phyloP scores from a whole-genome alignment of 2,113 vertebrate genomes.

The human region GRCh38 chr20:43202501-43203000 shows the following conservation, averaged over 20 bases:
- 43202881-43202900: not conserved
- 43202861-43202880: not conserved
- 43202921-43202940: not conserved
- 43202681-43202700: not conserved
- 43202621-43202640: not conserved
- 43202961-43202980: not conserved
- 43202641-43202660: not conserved
- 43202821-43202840: not conserved
- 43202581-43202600: not conserved
- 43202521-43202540: not conserved
- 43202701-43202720: not conserved
- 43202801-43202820: not conserved
- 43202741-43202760: not conserved
- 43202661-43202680: not conserved
- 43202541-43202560: not conserved
- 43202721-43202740: not conserved
- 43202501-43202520: not conserved
- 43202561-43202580: slow-evolving; percentile 12
- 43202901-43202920: not conserved
- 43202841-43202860: not conserved
- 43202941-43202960: not conserved
- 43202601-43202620: not conserved
- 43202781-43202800: not conserved
- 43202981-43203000: not conserved
- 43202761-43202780: not conserved